phyloP scores from a whole-genome alignment of 2,888 invertebrate genomes.

The Nomada hirtipes region DNA sequence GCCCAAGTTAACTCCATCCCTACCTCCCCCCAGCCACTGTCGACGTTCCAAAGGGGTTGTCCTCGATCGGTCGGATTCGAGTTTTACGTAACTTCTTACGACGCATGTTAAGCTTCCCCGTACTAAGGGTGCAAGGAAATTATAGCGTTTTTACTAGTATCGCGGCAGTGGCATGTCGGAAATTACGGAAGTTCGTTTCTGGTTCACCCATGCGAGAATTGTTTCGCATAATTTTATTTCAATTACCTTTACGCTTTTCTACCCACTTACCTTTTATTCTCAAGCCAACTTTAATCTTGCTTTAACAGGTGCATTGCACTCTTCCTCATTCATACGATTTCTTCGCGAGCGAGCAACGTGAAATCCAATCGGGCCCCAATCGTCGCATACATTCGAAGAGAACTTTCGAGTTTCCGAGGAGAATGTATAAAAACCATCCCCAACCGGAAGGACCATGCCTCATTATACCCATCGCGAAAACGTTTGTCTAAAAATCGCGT shows the following conservation, averaged over 20 bases:
- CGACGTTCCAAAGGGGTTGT: conserved; percentile 66
- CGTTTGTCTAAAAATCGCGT: too few species aligned
- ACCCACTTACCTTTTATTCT: not conserved
- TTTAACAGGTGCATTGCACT: too few species aligned
- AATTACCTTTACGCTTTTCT: not conserved
- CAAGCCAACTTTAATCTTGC: too few species aligned
- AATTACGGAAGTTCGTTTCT: conserved; percentile 10
- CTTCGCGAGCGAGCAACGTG: too few species aligned
- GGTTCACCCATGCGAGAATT: too few species aligned
- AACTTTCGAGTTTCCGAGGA: too few species aligned
- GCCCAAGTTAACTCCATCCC: conserved; percentile 60
- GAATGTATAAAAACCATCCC: too few species aligned
- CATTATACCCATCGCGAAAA: too few species aligned
- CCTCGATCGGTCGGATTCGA: conserved; percentile 55
- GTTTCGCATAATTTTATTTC: not conserved
- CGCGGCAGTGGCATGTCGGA: not conserved
- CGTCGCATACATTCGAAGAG: too few species aligned
- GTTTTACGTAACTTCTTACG: conserved; percentile 56
- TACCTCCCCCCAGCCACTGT: conserved; percentile 28
- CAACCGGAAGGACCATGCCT: too few species aligned
- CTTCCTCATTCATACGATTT: too few species aligned
- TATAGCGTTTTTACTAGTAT: conserved; percentile 19
- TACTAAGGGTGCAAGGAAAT: conserved; percentile 22
- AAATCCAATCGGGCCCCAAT: too few species aligned
- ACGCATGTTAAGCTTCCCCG: conserved; percentile 39